Conservation (phyloP, 2,888 invertebrate genomes). For the Euspilapteryx auroguttella region DNA sequence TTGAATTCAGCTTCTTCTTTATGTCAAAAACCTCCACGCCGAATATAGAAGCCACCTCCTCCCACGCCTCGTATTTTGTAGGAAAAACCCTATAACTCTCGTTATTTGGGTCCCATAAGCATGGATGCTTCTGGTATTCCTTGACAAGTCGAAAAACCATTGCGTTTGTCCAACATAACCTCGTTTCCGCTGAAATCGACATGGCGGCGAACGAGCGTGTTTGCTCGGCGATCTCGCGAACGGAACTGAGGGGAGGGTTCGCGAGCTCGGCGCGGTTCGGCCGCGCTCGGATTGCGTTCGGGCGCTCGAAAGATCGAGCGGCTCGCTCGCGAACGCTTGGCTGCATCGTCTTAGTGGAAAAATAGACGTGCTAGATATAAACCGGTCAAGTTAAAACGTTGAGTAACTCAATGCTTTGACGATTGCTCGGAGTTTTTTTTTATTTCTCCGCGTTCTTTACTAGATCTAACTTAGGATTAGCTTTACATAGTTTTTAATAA, state of each 20-base stretch:
- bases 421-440: too few species aligned
- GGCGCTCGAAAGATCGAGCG: too few species aligned
- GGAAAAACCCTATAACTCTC: conserved; percentile 24
- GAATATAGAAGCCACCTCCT: conserved; percentile 24
- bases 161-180: conserved; percentile 22
- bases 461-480: too few species aligned
- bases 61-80: conserved; percentile 35
- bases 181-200: conserved; percentile 1
- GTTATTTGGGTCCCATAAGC: conserved; percentile 30
- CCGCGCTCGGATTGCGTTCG: too few species aligned
- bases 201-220: conserved; percentile 1
- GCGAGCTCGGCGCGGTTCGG: conserved; percentile 2
- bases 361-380: too few species aligned
- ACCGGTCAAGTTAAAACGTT: too few species aligned
- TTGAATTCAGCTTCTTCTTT: conserved; percentile 38
- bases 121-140: conserved; percentile 23
- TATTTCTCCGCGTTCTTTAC: too few species aligned
- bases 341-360: too few species aligned
- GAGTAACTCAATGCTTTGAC: too few species aligned
- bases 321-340: too few species aligned
- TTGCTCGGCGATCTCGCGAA: conserved; percentile 1
- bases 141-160: conserved; percentile 23
- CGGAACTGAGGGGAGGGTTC: conserved; percentile 2
- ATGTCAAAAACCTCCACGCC: conserved; percentile 33
- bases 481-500: too few species aligned